A percentile compares a stretch with the other conserved stretches of the same genome.
phyloP scores from a whole-genome alignment of 2,113 vertebrate genomes.

The Mesitornis unicolor region DNA sequence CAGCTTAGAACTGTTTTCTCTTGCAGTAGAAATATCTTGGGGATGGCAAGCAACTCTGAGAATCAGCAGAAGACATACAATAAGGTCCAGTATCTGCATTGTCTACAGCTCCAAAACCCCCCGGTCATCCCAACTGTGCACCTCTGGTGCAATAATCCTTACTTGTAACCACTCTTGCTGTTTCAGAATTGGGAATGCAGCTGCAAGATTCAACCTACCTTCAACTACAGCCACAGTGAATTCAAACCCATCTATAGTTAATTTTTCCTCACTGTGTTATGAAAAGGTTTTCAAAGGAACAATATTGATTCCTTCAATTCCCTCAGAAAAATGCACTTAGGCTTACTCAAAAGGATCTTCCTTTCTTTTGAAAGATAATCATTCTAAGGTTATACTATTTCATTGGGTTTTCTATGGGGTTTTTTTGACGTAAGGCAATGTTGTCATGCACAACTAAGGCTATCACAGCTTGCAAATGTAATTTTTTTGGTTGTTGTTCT shows the following conservation, averaged over 20 bases:
- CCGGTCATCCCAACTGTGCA: neutral
- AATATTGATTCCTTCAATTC: neutral
- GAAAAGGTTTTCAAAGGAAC: neutral
- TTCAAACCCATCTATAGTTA: neutral
- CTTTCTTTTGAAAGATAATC: neutral
- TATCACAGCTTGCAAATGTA: conserved; percentile 6
- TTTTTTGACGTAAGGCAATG: neutral
- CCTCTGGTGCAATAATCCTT: neutral
- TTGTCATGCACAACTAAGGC: neutral
- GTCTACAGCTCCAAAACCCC: neutral
- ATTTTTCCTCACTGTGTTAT: neutral
- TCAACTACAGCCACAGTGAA: neutral
- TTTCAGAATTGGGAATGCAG: neutral
- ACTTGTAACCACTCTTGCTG: neutral
- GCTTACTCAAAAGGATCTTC: neutral
- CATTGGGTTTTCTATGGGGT: neutral
- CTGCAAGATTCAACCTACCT: neutral
- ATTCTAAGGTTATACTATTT: neutral
- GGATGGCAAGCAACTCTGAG: neutral
- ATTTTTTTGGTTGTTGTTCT: neutral
- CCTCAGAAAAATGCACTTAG: neutral
- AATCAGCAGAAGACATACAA: neutral
- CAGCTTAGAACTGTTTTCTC: neutral
- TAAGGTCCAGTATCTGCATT: neutral
- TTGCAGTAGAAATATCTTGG: neutral